Evolutionary conservation across 2,113 vertebrate species (phyloP), one percentile per base, ranked within the genome.

Genomic region (Lamprologus sp.): DNA sequence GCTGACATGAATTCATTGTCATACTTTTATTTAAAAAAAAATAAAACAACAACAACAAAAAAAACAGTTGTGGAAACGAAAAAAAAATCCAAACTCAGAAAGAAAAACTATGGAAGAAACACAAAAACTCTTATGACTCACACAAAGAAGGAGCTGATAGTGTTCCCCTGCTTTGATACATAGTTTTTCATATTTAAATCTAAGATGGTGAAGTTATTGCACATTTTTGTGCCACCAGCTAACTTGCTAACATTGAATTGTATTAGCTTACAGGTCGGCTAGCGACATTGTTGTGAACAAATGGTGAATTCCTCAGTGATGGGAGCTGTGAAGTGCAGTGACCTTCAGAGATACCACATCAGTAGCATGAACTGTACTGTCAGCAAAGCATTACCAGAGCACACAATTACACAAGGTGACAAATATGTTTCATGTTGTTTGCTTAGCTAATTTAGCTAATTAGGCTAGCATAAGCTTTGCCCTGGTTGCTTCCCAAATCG

Each of bases 361-460:
- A 7, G 68, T 19, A 75, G 9, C 6, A 1, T 47, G 40, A 47
- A 2, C 70, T 28, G 21, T 45, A 28, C 40, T 19, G 15, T 1
- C 42, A 31, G 15, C 68, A 75, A 47, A 75, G 0, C 23, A 47
- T 75, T 75, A 28, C 23, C 23, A 47, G 14, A 26, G 14, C 40
- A 73, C 21, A 75, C 40, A 75, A 11, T 28, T 47, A 47, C 40
- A 47, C 23, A 75, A 28, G 40, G 21, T 75, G 40, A 7, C 68
- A 28, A 17, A 23, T 28, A 19, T 14, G 23, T 26, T 17, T 28
- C 3, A 47, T 75, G 40, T 47, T 0, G 9, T 49, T 75, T 19
- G 9, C 70, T 49, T 77, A 49, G 70, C 42, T 31, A 31, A 75
- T 75, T 75, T 47, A 17, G 42, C 21, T 73, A 26, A 45, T 45